Conservation (phyloP, 2,888 invertebrate species). For the Zhuqinia jingwanae region DNA sequence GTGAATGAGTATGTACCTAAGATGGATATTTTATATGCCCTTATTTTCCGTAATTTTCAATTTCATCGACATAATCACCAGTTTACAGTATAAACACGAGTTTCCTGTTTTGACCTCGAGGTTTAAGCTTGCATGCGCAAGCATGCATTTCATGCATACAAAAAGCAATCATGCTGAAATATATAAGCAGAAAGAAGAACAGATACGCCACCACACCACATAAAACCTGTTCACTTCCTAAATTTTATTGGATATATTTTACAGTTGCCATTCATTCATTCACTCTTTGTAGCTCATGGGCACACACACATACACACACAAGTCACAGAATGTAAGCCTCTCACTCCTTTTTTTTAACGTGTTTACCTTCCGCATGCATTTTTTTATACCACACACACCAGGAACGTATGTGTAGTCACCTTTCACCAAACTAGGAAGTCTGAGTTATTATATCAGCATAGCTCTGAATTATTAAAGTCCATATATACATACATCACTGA, state of each 20-base stretch:
- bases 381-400: conserved; percentile 13
- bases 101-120: conserved; percentile 47
- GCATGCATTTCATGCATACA: background rate
- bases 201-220: background rate
- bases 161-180: background rate
- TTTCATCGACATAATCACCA: conserved; percentile 55
- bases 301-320: background rate
- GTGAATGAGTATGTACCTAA: too few relatives aligned
- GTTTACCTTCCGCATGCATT: conserved; percentile 2
- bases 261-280: background rate
- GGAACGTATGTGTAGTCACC: background rate
- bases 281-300: too few relatives aligned
- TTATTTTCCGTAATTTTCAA: conserved; percentile 55
- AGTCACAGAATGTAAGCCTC: background rate
- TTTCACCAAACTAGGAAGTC: conserved; percentile 49
- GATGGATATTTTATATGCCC: background rate
- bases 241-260: background rate
- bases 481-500: conserved; percentile 39
- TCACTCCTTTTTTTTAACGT: background rate
- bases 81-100: conserved; percentile 57
- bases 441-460: conserved; percentile 66
- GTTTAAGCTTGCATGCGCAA: conserved; percentile 7
- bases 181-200: background rate
- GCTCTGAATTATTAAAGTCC: conserved; percentile 66
- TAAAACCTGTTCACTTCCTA: background rate